Base-by-base conservation (phyloP, 2,113 vertebrate species). In the Cyphomyrus discorhynchus region DNA sequence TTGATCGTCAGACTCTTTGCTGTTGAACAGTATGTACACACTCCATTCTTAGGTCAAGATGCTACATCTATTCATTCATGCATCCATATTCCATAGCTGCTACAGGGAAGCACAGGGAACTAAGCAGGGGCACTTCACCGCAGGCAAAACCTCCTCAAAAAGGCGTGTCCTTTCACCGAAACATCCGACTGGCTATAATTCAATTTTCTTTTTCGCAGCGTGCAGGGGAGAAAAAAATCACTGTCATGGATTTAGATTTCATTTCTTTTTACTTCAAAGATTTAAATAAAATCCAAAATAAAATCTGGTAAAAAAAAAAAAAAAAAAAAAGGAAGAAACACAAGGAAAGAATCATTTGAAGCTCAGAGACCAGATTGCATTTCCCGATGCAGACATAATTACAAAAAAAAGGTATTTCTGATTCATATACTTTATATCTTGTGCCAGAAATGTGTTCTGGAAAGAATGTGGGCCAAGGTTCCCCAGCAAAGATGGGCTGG, bases 381-480 rank as follows among this genome's bases (percentile, higher is more conserved):
- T 87, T 53, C 49, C 47, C 50, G 45, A 17, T 35, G 31, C 27
- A 53, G 85, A 53, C 50, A 87, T 87, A 53, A 53, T 50, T 87
- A 53, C 47, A 87, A 86, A 86, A 21, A 19, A 47, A 35, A 35
- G 47, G 87, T 27, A 80, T 80, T 80, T 80, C 31, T 45, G 17
- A 31, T 62, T 66, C 53, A 42, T 88, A 53, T n/a, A 42, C 31
- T 88, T 62, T 47, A 88, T 52, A 88, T 46, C 19, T 50, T 24
- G 47, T 52, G 27, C 85, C 49, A 87, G 85, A 87, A 87, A 87
- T n/a, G 85, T 53, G 85, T 87, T 53, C 85, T 87, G 85, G 85
- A 87, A 87, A 27, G 35, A 53, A 35, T 56, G n/a, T 62, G 87
- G 31, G 46, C 35, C 21, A 53, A 88, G 13, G 27, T n/a, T 88